A percentile compares a stretch with the other conserved stretches of the same genome.
Evolutionary conservation across 2,113 vertebrate genomes (phyloP).

Genomic region (Catharus minimus): DNA sequence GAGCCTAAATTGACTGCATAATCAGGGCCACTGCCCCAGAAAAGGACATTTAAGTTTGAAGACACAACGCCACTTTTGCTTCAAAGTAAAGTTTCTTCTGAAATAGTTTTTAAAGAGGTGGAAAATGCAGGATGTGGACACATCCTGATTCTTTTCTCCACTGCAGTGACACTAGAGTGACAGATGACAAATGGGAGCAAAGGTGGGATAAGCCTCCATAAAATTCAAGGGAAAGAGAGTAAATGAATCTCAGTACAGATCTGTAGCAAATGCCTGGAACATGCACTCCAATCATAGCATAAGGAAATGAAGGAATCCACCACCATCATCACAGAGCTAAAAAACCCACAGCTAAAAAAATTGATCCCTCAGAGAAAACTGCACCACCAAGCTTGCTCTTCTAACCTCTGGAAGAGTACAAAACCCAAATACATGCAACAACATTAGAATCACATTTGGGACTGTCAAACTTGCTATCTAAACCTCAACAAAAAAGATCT

Average conservation of each 20-base stretch:
- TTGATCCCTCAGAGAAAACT: background rate
- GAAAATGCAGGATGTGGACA: background rate
- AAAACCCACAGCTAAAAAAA: background rate
- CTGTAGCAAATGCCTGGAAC: background rate
- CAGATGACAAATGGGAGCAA: background rate
- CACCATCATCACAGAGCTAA: background rate
- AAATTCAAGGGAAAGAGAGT: background rate
- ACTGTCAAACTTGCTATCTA: background rate
- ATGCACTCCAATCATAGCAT: background rate
- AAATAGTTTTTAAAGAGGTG: background rate
- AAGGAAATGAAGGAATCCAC: background rate
- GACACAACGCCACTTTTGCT: background rate
- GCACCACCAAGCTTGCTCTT: background rate
- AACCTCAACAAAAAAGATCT: background rate
- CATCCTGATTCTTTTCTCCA: fast-evolving
- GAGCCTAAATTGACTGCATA: background rate
- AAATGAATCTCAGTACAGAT: fast-evolving
- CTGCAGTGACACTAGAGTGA: background rate
- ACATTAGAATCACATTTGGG: background rate
- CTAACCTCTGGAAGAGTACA: background rate
- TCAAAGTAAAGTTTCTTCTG: background rate
- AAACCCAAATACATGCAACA: background rate
- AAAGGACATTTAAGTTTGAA: background rate
- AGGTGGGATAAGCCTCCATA: background rate
- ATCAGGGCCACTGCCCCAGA: background rate